Evolutionary conservation across 2,888 invertebrate genomes (phyloP).

Genomic region (Drosophila mercatorum): DNA sequence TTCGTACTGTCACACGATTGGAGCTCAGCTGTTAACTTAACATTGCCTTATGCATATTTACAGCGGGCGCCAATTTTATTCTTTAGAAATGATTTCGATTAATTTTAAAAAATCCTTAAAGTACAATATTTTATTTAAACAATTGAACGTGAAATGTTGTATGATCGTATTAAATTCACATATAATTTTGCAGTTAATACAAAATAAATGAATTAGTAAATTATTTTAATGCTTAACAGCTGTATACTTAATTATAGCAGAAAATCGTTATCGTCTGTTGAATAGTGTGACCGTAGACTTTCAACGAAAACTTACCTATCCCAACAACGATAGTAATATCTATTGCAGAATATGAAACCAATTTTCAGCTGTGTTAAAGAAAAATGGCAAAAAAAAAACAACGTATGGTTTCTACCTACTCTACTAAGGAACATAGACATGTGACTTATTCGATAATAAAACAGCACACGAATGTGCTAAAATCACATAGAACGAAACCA

Average conservation of each 20-base stretch:
- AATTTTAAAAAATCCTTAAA: background rate
- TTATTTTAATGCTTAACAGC: background rate
- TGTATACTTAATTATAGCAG: background rate
- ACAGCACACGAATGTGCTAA: background rate
- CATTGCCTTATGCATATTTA: slow-evolving; percentile 6
- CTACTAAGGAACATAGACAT: too few species aligned
- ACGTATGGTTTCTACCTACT: too few species aligned
- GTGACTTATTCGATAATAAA: too few species aligned
- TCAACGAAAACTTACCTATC: slow-evolving; percentile 1
- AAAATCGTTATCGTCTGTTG: slow-evolving; percentile 13
- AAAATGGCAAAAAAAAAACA: background rate
- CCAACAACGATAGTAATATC: background rate
- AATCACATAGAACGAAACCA: slow-evolving; percentile 19
- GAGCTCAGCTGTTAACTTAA: slow-evolving; percentile 13
- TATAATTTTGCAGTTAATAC: too few species aligned
- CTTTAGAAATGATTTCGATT: background rate
- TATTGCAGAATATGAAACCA: background rate
- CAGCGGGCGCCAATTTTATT: slow-evolving; percentile 15
- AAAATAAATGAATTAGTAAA: background rate
- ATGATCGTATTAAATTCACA: background rate
- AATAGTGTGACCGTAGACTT: slow-evolving; percentile 22
- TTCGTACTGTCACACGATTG: slow-evolving; percentile 15
- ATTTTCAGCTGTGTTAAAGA: background rate
- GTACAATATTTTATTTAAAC: too few species aligned
- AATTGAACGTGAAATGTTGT: background rate